A percentile compares a stretch with the other conserved stretches of the same genome.
phyloP scores from a whole-genome alignment of 2,888 invertebrate species.

The Drosophila subquinaria region DNA sequence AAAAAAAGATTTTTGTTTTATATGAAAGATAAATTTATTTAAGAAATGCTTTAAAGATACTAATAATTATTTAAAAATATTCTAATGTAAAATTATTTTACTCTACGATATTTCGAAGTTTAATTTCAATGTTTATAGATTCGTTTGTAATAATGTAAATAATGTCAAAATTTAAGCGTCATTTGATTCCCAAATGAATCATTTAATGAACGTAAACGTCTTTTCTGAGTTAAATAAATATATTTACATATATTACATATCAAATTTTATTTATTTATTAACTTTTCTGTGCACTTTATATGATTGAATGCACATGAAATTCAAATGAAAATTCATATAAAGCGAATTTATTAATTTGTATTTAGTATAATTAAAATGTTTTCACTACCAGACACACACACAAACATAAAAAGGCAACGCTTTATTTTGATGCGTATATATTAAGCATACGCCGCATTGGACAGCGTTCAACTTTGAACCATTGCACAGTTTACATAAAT shows the following conservation, averaged over 20 bases:
- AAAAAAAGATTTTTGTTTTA: too few relatives aligned
- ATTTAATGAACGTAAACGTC: not conserved
- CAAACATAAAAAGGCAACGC: not conserved
- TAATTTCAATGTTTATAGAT: too few relatives aligned
- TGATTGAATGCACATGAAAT: slow-evolving; percentile 8
- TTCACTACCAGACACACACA: not conserved
- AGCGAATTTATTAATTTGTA: slow-evolving; percentile 19
- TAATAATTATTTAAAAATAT: too few relatives aligned
- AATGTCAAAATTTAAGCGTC: not conserved
- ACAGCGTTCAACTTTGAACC: slow-evolving; percentile 44
- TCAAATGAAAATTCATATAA: too few relatives aligned
- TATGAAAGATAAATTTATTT: too few relatives aligned
- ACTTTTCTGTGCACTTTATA: slow-evolving; percentile 2
- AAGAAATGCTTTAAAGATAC: too few relatives aligned
- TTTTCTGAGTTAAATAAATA: not conserved
- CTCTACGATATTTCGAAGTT: too few relatives aligned
- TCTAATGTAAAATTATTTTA: too few relatives aligned
- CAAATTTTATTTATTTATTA: slow-evolving; percentile 3
- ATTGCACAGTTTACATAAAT: slow-evolving; percentile 63
- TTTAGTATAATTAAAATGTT: slow-evolving; percentile 17
- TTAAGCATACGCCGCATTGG: slow-evolving; percentile 57
- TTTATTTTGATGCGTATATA: slow-evolving; percentile 8
- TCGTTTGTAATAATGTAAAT: too few relatives aligned
- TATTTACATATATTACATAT: not conserved
- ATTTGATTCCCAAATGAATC: not conserved